Base-by-base conservation (phyloP, 2,888 invertebrate species). In the Tricholauxania praeusta region DNA sequence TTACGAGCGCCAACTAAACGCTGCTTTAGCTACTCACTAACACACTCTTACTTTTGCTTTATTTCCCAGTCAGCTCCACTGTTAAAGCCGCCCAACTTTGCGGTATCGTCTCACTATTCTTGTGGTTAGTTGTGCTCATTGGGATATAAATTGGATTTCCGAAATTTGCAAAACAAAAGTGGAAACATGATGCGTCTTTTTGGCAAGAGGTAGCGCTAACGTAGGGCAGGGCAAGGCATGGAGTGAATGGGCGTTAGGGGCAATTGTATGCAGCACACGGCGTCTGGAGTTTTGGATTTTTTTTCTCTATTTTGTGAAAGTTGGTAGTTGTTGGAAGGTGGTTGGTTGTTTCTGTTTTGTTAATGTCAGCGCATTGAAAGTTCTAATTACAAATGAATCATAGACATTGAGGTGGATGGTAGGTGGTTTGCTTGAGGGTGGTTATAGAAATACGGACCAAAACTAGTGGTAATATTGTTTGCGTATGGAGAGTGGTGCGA, bases 111-210 rank as follows among this genome's bases (percentile, higher is more conserved):
- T 39, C 39, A 19, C 67, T 17, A 32, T 32, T 17, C 47, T n/a
- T 47, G 57, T 28, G 59, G 59, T 49, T 53, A 49, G 68, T 66
- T 52, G 12, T 17, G n/a, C 28, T 52, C 39, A 22, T 32, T 22
- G 22, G 60, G 47, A 39, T 62, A 70, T 70, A 70, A 70, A 70
- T 70, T 62, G 60, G 69, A 70, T 70, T 62, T 67, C 69, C 60
- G 51, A 62, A 70, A 67, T 70, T 70, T 62, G 51, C 69, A 52
- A 70, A 70, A 68, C 68, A 68, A 59, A 62, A 62, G 69, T 70
- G 62, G 62, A 49, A 70, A 62, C 62, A 47, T 39, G 69, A 62
- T 60, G 51, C 62, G 60, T 52, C 68, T 59, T 65, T n/a, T 47
- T 19, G 49, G 8, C 14, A 39, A 19, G 57, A n/a, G 63, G 63